These are phyloP conservation scores for Peromyscus leucopus DNA, from an alignment of 2,113 vertebrate species.

Conservation along the genomic window DNA sequence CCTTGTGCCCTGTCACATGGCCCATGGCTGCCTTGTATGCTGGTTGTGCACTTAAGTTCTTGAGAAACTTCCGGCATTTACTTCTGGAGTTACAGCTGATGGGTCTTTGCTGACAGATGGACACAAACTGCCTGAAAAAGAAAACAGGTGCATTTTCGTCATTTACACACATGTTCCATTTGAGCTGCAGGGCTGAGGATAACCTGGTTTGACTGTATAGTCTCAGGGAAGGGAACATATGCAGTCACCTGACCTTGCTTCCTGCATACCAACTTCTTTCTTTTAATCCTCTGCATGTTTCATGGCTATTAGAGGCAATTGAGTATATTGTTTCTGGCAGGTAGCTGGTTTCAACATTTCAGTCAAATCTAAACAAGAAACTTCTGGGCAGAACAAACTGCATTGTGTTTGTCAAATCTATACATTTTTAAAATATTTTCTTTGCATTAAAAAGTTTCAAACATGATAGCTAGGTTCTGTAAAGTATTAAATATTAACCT, in stretches of 20 bases:
- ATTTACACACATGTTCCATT: background rate
- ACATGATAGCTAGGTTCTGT: background rate
- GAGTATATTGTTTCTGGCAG: background rate
- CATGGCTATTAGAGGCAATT: background rate
- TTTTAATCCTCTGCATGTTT: background rate
- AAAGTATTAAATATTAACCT: background rate
- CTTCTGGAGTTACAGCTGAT: background rate
- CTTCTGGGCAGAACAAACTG: slow-evolving; percentile 32
- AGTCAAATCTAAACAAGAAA: slow-evolving; percentile 61
- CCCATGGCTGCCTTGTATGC: background rate
- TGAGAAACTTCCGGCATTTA: background rate
- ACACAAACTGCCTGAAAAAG: background rate
- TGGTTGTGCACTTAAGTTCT: background rate
- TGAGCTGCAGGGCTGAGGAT: background rate
- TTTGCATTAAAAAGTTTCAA: slow-evolving; percentile 42
- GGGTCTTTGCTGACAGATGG: background rate
- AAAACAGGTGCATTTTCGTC: background rate
- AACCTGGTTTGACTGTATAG: background rate
- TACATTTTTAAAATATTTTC: slow-evolving; percentile 5
- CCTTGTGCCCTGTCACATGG: background rate
- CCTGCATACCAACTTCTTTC: background rate
- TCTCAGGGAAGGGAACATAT: background rate
- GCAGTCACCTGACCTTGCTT: background rate
- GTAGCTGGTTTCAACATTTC: slow-evolving; percentile 13
- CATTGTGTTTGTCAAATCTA: slow-evolving; percentile 8